A percentile compares a stretch with the other conserved stretches of the same genome.
phyloP scores from a whole-genome alignment of 1,140 invertebrate species.

The Druon quercuslanigerum region DNA sequence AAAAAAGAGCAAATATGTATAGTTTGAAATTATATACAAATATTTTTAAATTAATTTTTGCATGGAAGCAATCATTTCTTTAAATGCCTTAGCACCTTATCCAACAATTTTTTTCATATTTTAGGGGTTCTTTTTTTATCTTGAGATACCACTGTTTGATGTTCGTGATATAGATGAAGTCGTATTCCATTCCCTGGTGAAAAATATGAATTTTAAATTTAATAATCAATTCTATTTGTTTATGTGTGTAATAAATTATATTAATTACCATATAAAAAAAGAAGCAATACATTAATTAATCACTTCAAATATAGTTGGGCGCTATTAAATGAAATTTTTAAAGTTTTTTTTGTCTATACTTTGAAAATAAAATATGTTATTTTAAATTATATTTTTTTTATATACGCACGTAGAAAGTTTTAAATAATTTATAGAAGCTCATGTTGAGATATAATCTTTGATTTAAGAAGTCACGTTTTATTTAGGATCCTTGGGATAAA shows the following conservation, averaged over 20 bases:
- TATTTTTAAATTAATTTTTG: neutral
- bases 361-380: neutral
- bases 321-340: conserved; percentile 57
- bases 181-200: conserved; percentile 80
- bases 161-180: conserved; percentile 82
- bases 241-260: too few species aligned
- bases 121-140: conserved; percentile 81
- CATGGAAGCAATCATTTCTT: conserved; percentile 30
- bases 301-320: conserved; percentile 64
- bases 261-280: too few species aligned
- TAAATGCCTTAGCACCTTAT: conserved; percentile 67
- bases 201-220: neutral
- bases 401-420: conserved; percentile 77
- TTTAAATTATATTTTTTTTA: neutral
- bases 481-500: conserved; percentile 83
- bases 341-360: neutral
- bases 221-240: too few species aligned
- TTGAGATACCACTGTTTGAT: conserved; percentile 83
- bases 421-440: conserved; percentile 78
- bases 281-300: neutral
- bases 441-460: conserved; percentile 84
- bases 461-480: conserved; percentile 82
- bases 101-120: conserved; percentile 85
- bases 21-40: neutral
- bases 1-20: neutral